These are phyloP conservation scores for Centropristis striata DNA, from an alignment of 2,113 vertebrate species.

Conservation along the genomic window DNA sequence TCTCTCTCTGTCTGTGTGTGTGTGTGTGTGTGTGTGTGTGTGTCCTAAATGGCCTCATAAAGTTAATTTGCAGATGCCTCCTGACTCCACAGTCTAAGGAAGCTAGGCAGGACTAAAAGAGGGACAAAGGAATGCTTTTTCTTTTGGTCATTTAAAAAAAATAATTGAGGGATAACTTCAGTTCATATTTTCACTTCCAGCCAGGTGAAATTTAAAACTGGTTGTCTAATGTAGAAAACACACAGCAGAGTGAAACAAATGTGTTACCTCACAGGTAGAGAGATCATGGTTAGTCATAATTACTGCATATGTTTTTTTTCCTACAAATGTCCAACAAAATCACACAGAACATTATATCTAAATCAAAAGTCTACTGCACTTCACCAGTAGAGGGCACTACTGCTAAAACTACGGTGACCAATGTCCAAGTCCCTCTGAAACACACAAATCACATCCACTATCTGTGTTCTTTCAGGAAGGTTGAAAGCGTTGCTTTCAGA, in stretches of 20 bases:
- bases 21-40: conserved; percentile 10
- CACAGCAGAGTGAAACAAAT: neutral
- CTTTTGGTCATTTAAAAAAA: neutral
- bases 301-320: neutral
- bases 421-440: conserved; percentile 21
- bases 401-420: conserved; percentile 65
- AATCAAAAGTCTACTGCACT: conserved; percentile 16
- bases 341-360: neutral
- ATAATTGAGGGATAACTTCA: neutral
- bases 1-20: neutral
- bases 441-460: conserved; percentile 61
- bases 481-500: conserved; percentile 47
- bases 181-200: neutral
- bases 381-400: conserved; percentile 85
- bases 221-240: neutral
- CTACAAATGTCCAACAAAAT: neutral
- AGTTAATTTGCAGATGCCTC: conserved; percentile 54
- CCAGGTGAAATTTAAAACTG: neutral
- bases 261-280: neutral
- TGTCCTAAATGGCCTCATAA: conserved; percentile 28
- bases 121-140: neutral
- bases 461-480: conserved; percentile 43
- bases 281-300: neutral
- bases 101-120: neutral
- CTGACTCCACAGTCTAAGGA: neutral